Evolutionary conservation across 2,113 vertebrate genomes (phyloP).

Genomic region (Dasyprocta punctata): DNA sequence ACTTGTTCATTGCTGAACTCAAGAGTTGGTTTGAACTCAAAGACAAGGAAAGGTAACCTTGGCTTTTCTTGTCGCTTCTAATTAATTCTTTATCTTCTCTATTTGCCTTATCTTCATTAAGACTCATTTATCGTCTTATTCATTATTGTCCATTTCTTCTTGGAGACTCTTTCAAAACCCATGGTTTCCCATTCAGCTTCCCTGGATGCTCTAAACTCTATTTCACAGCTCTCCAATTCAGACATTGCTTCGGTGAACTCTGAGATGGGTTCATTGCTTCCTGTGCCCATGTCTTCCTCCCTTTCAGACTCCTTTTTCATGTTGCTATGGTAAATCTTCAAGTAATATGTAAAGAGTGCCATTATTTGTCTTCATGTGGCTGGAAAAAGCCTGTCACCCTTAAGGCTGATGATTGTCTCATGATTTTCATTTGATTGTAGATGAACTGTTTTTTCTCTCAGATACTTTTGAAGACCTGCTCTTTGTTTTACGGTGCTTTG

Average conservation of each 20-base stretch:
- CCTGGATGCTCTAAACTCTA: too few relatives aligned
- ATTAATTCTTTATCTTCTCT: neutral
- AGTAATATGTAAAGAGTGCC: neutral
- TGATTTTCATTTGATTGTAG: neutral
- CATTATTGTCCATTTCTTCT: neutral
- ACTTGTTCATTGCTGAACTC: neutral
- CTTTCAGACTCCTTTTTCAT: neutral
- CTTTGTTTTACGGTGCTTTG: neutral
- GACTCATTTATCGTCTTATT: neutral
- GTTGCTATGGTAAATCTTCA: neutral
- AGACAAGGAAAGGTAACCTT: neutral
- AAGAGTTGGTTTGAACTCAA: neutral
- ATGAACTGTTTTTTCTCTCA: neutral
- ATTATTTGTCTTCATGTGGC: neutral
- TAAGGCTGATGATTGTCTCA: neutral
- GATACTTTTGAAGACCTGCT: neutral
- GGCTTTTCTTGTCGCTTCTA: neutral
- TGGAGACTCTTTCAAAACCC: neutral
- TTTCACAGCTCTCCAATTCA: neutral
- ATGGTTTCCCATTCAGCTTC: neutral
- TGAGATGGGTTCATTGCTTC: neutral
- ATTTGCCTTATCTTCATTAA: neutral
- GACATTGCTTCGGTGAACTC: neutral
- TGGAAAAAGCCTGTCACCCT: neutral
- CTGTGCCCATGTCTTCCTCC: neutral